phyloP scores from a whole-genome alignment of 2,113 vertebrate species.

The Chloropsis hardwickii region DNA sequence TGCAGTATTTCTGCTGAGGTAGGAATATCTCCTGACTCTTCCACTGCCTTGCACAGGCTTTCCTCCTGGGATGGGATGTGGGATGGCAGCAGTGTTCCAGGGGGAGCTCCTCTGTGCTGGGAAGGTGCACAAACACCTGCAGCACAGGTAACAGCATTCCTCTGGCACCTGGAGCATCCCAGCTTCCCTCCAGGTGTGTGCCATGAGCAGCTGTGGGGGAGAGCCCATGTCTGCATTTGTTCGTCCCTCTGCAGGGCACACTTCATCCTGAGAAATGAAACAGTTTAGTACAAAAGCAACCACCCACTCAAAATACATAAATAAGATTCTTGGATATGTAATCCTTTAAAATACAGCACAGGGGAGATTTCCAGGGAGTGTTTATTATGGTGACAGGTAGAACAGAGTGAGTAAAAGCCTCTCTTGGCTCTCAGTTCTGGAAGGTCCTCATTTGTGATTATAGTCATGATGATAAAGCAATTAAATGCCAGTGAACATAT shows the following conservation, averaged over 20 bases:
- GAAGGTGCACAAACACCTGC: not conserved
- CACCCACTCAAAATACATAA: not conserved
- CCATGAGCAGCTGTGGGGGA: rapidly evolving
- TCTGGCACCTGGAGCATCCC: no score
- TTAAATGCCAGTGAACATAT: constrained; percentile 12
- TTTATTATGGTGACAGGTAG: not conserved
- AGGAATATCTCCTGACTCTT: not conserved
- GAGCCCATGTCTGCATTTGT: rapidly evolving
- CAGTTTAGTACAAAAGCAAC: not conserved
- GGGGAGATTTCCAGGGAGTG: not conserved
- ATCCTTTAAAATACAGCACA: not conserved
- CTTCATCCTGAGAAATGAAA: not conserved
- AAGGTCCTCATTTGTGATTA: constrained; percentile 29
- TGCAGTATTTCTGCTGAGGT: not conserved
- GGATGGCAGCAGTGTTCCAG: not conserved
- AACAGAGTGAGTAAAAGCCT: not conserved
- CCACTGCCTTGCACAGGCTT: not conserved
- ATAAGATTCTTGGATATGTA: not conserved
- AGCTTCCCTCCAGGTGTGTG: rapidly evolving
- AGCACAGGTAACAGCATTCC: not conserved
- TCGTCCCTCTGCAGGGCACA: rapidly evolving
- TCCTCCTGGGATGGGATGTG: not conserved
- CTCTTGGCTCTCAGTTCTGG: not conserved
- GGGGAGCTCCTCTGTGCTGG: not conserved
- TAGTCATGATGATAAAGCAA: constrained; percentile 22